Base-by-base conservation (phyloP, 2,113 vertebrate genomes). In the Tor tambroides region DNA sequence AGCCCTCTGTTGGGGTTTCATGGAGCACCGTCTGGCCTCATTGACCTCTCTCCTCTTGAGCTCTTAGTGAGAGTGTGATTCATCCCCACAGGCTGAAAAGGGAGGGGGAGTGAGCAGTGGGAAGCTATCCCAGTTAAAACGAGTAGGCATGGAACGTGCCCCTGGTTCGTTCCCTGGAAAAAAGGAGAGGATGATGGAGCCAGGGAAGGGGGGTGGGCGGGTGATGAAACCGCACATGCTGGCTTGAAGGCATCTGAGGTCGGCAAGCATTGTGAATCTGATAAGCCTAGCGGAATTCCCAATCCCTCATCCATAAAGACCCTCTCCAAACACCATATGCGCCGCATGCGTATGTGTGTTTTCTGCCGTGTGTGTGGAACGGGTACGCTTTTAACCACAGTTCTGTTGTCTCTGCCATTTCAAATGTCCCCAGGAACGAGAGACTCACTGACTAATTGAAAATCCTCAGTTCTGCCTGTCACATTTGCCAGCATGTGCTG, bases 1-100 rank as follows among this genome's bases (percentile, higher is more conserved):
- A 69, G 41, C 38, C 28, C 38, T 72, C 77, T 69, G 72, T 63
- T 74, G 78, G 65, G 23, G 26, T 38, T 84, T 74, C 72, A 71
- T 82, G 2, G 51, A 59, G 84, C 51, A 67, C 56, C 67, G 69
- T 74, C 56, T 86, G 69, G 77, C 77, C 87, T 54, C 17, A 21
- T 75, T 91, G 72, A 88, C 78, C 51, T 81, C 26, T 84, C 61
- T 80, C 69, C 56, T 49, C 77, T 85, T 81, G 88, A 90, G 88
- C 49, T 74, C 69, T 84, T 26, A 88, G 88, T 86, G 82, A 87
- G 87, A 3, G 79, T 77, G 84, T 92, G 89, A 92, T 83, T 93
- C 90, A 92, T 87, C 86, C 61, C 38, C 51, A 74, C 81, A 67
- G 83, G 86, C 84, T 28, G 65, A 78, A 54, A 28, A 54, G 76